Base-by-base conservation (phyloP, 2,888 invertebrate species). In the Pachliopta kotzebuea region DNA sequence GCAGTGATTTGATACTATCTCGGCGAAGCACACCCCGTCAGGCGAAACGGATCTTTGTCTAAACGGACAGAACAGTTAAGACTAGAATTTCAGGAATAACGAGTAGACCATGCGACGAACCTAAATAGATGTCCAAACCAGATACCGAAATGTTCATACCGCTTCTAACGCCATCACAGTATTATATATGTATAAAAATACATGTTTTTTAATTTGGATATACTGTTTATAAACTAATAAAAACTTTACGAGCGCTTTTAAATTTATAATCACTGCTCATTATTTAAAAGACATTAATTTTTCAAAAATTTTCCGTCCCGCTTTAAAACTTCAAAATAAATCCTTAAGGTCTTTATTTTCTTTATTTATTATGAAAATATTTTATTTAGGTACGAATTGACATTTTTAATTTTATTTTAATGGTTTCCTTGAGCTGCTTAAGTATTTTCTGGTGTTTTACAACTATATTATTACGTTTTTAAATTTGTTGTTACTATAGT, bases 71-170 rank as follows among this genome's bases (percentile, higher is more conserved):
- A 70, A 66, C 69, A 67, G 64, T 68, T 52, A 17, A 53, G 75
- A 79, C 80, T 69, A 62, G 81, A 78, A 73, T 74, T 78, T 77
- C 81, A 77, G 76, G 78, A 78, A 74, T 72, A 69, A 70, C 72
- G 71, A 72, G 72, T 67, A 63, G 69, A 70, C n/a, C 63, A 56
- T 18, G 29, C 49, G 21, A 65, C 17, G 57, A 29, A 59, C 59
- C 60, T 61, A 56, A 61, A 58, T 56, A 65, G 53, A 55, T 60
- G 56, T n/a, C 7, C 31, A 8, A 3, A 0, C 55, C 42, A 56
- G 54, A 69, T 62, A 62, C 63, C 31, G 18, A 58, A 58, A 62
- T 37, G 53, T 26, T 49, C 29, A 61, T 31, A 29, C 61, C 50
- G 29, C 54, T 62, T 58, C 58, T 62, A 58, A 62, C 61, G 26